Percentiles rank a stretch among this genome's conserved stretches.
Evolutionary conservation across 2,888 invertebrate genomes (phyloP).

Genomic region (Rapana venosa): DNA sequence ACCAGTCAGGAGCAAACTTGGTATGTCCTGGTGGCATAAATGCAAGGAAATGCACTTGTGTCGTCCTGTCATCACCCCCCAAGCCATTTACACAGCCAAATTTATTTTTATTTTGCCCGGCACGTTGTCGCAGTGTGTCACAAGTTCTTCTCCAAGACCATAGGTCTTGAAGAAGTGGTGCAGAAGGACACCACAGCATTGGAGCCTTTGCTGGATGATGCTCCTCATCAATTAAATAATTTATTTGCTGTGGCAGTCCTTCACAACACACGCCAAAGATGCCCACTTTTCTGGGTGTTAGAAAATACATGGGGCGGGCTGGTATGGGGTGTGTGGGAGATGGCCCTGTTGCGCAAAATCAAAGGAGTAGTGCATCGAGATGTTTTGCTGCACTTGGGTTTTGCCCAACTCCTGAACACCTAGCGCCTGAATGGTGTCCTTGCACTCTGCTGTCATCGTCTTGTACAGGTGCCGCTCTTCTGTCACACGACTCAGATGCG

Average conservation of each 20-base stretch:
- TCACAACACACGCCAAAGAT: slow-evolving; percentile 45
- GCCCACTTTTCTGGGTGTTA: slow-evolving; percentile 57
- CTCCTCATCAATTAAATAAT: slow-evolving; percentile 56
- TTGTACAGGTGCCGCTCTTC: not conserved
- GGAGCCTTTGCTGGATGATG: slow-evolving; percentile 41
- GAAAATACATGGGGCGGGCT: slow-evolving; percentile 58
- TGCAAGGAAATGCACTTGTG: not conserved
- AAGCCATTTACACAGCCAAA: not conserved
- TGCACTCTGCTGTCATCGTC: not conserved
- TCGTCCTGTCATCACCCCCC: not conserved
- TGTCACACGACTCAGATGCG: not conserved
- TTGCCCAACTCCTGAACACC: not conserved
- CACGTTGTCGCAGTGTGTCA: slow-evolving; percentile 25
- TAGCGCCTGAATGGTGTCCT: not conserved
- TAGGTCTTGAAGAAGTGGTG: slow-evolving; percentile 42
- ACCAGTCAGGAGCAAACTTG: not conserved
- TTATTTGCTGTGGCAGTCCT: slow-evolving; percentile 51
- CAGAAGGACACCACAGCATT: slow-evolving; percentile 42
- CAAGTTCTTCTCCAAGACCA: slow-evolving; percentile 37
- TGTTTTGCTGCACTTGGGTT: not conserved
- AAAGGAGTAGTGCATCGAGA: slow-evolving; percentile 50
- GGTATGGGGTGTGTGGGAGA: slow-evolving; percentile 53
- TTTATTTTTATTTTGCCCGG: slow-evolving; percentile 44
- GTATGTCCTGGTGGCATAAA: slow-evolving; percentile 17
- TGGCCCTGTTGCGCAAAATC: slow-evolving; percentile 59